phyloP scores from a whole-genome alignment of 2,113 vertebrate species.

The Perca schrenkii region DNA sequence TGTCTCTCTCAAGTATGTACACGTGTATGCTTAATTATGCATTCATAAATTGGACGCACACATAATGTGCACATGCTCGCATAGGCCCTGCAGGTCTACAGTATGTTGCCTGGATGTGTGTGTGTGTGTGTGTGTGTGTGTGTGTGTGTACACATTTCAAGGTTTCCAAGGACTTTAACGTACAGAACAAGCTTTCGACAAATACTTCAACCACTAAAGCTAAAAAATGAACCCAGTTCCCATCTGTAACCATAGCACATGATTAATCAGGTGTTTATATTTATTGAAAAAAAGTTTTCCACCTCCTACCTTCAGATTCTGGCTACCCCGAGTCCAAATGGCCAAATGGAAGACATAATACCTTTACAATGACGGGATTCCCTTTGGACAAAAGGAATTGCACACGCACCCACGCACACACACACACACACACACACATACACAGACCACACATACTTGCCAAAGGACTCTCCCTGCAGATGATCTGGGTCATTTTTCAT shows the following conservation, averaged over 20 bases:
- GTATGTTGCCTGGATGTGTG: neutral
- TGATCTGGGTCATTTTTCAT: slow-evolving; percentile 81
- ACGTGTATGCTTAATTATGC: slow-evolving; percentile 21
- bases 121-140: neutral
- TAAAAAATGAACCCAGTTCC: slow-evolving; percentile 31
- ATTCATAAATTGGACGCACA: slow-evolving; percentile 8
- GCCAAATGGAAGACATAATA: slow-evolving; percentile 78
- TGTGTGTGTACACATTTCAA: neutral
- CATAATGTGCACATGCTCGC: neutral
- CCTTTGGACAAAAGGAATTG: slow-evolving; percentile 68
- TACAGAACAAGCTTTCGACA: neutral
- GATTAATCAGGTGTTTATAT: slow-evolving; percentile 69
- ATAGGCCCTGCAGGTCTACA: neutral
- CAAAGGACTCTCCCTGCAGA: slow-evolving; percentile 79
- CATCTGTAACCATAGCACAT: slow-evolving; percentile 29
- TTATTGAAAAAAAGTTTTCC: slow-evolving; percentile 52
- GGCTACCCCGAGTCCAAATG: slow-evolving; percentile 47
- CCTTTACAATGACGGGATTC: slow-evolving; percentile 71
- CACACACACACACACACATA: slow-evolving; percentile 24
- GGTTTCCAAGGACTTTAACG: neutral
- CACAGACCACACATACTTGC: slow-evolving; percentile 67
- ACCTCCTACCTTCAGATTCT: slow-evolving; percentile 48
- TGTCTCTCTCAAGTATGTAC: slow-evolving; percentile 8
- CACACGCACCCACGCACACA: slow-evolving; percentile 32
- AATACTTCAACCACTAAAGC: slow-evolving; percentile 27